Evolutionary conservation across 2,888 invertebrate genomes (phyloP), one percentile per base, ranked within the genome.

Genomic region (Crematogaster levior): DNA sequence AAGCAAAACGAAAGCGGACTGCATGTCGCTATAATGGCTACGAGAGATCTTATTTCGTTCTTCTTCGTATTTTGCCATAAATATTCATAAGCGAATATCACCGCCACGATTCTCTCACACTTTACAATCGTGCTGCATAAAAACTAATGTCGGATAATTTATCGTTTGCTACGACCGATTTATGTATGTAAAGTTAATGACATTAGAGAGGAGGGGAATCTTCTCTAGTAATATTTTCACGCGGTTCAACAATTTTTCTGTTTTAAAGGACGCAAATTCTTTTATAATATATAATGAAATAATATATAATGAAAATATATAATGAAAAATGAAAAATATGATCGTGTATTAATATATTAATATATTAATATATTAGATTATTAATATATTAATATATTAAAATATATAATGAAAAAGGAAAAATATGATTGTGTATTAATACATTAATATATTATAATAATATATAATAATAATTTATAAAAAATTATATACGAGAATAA

Each of bases 31-130:
- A 46, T 68, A 61, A 56, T 68, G 58, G 46, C 77, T 53, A 61
- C 70, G 70, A 43, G 70, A 77, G 77, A 79, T 79, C 77, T 79
- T 79, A 79, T 79, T 79, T 70, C 77, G 43, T 70, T 79, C 77
- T 58, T 68, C 56, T 56, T 79, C 77, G 77, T 79, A 70, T 79
- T 79, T 70, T 70, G 77, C 43, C 43, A 58, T 79, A 79, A 79
- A 79, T 79, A 79, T 79, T 79, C 77, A 79, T 70, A 79, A 79
- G 70, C 68, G 68, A 68, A 43, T 65, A 65, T 65, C 65, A 70
- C 30, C 43, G 43, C 56, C 43, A 18, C 37, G 61, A 77, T 77
- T 77, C 70, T 79, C 56, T 56, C 68, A 37, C 40, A 48, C 56
- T 77, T 77, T 43, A 77, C 77, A 68, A 70, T 79, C 24, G 77